Percentiles rank a stretch among this genome's conserved stretches.
These are phyloP conservation scores for Lordiphosa clarofinis DNA, from an alignment of 1,140 invertebrate genomes.

Conservation along the genomic window DNA sequence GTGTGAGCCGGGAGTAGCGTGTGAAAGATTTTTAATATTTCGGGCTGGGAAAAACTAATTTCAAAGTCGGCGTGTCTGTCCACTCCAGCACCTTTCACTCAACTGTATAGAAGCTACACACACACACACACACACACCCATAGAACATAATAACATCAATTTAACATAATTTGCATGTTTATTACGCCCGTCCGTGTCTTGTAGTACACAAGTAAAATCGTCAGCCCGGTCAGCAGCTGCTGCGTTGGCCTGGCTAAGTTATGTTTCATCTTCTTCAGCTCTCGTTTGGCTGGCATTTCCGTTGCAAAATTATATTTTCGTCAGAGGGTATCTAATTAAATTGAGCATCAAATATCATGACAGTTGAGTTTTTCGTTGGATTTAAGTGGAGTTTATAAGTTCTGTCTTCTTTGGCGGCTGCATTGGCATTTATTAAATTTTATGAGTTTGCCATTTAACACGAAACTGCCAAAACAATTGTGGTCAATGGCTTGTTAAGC, in stretches of 20 bases:
- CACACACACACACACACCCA: slow-evolving; percentile 1
- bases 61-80: slow-evolving; percentile 4
- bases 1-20: slow-evolving; percentile 26
- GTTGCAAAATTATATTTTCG: not conserved
- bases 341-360: slow-evolving; percentile 13
- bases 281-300: slow-evolving; percentile 8
- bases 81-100: slow-evolving; percentile 12
- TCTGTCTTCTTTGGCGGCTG: not conserved
- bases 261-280: slow-evolving; percentile 2
- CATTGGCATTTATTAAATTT: slow-evolving; percentile 11
- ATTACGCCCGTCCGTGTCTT: not conserved
- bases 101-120: slow-evolving; percentile 13
- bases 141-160: slow-evolving; percentile 12
- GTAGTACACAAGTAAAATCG: too few species aligned
- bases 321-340: slow-evolving; percentile 3
- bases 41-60: slow-evolving; percentile 16
- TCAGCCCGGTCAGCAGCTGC: slow-evolving; percentile 4
- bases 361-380: slow-evolving; percentile 1
- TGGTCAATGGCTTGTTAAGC: slow-evolving; percentile 15
- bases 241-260: slow-evolving; percentile 4
- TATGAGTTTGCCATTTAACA: slow-evolving; percentile 12
- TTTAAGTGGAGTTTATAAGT: not conserved
- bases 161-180: slow-evolving; percentile 16
- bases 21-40: slow-evolving; percentile 37
- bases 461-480: slow-evolving; percentile 4